Percentiles rank a stretch among this genome's conserved stretches.
These are phyloP conservation scores for Nothocercus nigrocapillus DNA, from an alignment of 2,113 vertebrate species.

Conservation along the genomic window DNA sequence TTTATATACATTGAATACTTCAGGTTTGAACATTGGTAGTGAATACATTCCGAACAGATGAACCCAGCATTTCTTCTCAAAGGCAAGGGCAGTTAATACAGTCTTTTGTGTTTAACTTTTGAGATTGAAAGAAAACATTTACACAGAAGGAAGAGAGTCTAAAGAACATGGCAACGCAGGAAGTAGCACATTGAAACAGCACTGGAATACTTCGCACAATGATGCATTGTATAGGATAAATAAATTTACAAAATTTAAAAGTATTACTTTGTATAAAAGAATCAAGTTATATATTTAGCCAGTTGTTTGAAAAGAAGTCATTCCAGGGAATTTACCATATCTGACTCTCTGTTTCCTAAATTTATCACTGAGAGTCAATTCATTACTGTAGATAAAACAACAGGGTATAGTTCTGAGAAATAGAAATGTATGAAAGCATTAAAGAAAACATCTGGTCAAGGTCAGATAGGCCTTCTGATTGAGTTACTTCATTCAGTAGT, in stretches of 20 bases:
- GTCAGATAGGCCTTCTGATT: not conserved
- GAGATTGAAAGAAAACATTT: not conserved
- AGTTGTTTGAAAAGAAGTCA: not conserved
- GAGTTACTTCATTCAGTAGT: not conserved
- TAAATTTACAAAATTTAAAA: not conserved
- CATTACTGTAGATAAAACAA: not conserved
- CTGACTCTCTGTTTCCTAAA: not conserved
- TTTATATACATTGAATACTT: not conserved
- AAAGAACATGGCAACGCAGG: not conserved
- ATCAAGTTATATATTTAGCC: not conserved
- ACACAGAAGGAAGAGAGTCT: not conserved
- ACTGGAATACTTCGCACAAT: not conserved
- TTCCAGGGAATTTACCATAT: not conserved
- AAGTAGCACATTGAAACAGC: not conserved
- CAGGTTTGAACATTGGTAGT: not conserved
- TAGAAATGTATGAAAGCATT: not conserved
- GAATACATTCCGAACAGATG: not conserved
- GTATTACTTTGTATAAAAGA: not conserved
- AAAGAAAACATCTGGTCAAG: not conserved
- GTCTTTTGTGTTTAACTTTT: not conserved
- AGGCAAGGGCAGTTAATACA: not conserved
- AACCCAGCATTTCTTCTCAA: not conserved
- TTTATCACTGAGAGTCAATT: not conserved
- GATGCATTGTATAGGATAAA: not conserved
- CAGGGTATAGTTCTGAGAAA: not conserved